Percentiles rank a stretch among this genome's conserved stretches.
Conservation (phyloP, 2,113 vertebrate genomes). For the Ranitomeya variabilis region DNA sequence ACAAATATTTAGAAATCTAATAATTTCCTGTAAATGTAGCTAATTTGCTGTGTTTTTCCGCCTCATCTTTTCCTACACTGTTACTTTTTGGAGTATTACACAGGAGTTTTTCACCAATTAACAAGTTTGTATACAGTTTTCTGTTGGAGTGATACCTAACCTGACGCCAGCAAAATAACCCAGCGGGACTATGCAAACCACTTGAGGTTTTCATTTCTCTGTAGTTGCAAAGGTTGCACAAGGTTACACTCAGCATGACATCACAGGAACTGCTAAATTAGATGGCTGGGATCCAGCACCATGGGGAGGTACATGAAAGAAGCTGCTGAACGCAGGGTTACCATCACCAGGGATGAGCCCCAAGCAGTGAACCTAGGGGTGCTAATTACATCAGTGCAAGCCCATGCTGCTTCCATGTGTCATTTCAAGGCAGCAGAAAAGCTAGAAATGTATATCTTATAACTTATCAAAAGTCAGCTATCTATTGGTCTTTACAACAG, state of each 20-base stretch:
- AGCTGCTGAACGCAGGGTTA: conserved; percentile 19
- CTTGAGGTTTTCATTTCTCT: conserved; percentile 29
- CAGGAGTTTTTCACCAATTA: conserved; percentile 22
- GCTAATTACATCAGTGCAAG: conserved; percentile 33
- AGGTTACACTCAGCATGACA: conserved; percentile 41
- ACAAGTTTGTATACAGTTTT: conserved; percentile 21
- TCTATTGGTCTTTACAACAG: background rate
- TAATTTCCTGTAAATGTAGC: background rate
- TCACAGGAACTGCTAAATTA: conserved; percentile 40
- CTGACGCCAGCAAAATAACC: conserved; percentile 27
- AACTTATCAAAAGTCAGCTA: background rate
- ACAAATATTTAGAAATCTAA: background rate
- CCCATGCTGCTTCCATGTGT: conserved; percentile 44
- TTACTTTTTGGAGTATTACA: conserved; percentile 8
- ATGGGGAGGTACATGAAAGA: conserved; percentile 29
- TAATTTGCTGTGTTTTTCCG: background rate
- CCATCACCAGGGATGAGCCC: conserved; percentile 35
- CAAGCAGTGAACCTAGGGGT: conserved; percentile 45
- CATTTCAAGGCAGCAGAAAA: conserved; percentile 18
- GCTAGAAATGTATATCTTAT: background rate
- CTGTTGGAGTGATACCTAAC: conserved; percentile 5
- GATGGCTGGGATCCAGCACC: conserved; percentile 30
- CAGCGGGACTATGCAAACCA: conserved; percentile 24
- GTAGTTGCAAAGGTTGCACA: conserved; percentile 42
- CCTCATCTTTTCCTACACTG: background rate